These are phyloP conservation scores for Nothoprocta pentlandii DNA, from an alignment of 2,113 vertebrate species.

Conservation along the genomic window DNA sequence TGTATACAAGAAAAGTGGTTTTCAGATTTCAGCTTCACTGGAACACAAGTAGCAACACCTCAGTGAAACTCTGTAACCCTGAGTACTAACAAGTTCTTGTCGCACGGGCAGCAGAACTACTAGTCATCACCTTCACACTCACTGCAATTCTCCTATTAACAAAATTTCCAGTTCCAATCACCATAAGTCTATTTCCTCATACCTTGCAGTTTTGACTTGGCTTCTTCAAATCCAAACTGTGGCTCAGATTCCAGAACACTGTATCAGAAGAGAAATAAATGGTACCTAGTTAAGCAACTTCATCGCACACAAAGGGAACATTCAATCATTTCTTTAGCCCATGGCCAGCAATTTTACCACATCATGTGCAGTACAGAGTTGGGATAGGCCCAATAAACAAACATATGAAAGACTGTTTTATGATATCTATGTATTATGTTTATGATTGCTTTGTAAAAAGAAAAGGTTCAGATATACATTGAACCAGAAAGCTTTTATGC, in stretches of 20 bases:
- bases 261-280: neutral
- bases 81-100: accelerated
- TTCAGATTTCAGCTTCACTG: neutral
- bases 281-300: neutral
- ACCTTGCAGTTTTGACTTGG: slow-evolving; percentile 95
- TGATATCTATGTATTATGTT: too few relatives aligned
- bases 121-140: accelerated
- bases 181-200: neutral
- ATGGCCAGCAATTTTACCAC: neutral
- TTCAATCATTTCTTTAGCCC: neutral
- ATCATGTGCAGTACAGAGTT: neutral
- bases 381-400: neutral
- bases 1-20: neutral
- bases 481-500: neutral
- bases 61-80: neutral
- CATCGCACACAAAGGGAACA: accelerated
- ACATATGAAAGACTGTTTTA: neutral
- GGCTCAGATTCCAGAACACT: slow-evolving; percentile 95
- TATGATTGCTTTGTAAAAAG: neutral
- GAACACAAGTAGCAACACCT: neutral
- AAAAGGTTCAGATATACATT: neutral
- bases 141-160: neutral
- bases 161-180: neutral
- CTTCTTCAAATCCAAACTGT: slow-evolving; percentile 95
- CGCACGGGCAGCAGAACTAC: neutral